Evolutionary conservation across 1,140 invertebrate species (phyloP).

Genomic region (Aradophagus sp.): DNA sequence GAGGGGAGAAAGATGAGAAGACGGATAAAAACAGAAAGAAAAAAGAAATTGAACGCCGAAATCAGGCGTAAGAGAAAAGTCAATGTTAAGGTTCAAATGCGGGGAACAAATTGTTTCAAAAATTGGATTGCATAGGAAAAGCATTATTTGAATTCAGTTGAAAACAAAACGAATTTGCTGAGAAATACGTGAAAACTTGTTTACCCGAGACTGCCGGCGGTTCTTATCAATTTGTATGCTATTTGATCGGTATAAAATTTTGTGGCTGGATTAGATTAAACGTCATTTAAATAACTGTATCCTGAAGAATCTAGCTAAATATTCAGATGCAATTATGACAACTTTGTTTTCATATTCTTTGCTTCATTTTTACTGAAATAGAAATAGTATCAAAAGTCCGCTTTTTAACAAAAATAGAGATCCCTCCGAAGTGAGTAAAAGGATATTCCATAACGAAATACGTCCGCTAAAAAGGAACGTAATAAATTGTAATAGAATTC

Average conservation of each 20-base stretch:
- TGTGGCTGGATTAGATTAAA: conserved; percentile 14
- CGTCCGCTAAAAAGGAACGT: too few species aligned
- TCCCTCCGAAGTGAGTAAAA: too few species aligned
- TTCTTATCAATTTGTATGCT: conserved; percentile 30
- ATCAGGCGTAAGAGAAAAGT: conserved; percentile 41
- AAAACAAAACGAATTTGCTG: conserved; percentile 43
- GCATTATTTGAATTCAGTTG: conserved; percentile 43
- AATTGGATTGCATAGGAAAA: conserved; percentile 46
- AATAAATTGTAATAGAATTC: too few species aligned
- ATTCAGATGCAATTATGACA: conserved; percentile 28
- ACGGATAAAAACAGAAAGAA: conserved; percentile 16
- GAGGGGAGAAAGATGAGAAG: conserved; percentile 56
- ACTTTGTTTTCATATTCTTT: too few species aligned
- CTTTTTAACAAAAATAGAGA: too few species aligned
- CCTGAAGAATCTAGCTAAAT: neutral
- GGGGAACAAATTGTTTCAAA: conserved; percentile 49
- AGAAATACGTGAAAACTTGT: conserved; percentile 37
- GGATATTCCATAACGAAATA: too few species aligned
- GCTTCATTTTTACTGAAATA: too few species aligned
- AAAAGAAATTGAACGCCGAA: conserved; percentile 33
- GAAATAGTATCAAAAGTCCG: too few species aligned
- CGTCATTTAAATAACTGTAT: conserved; percentile 16
- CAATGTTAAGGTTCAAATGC: conserved; percentile 35
- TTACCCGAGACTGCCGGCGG: conserved; percentile 25
- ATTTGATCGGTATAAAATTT: conserved; percentile 24